Evolutionary conservation across 1,140 invertebrate genomes (phyloP).

Genomic region (Aethina tumida): DNA sequence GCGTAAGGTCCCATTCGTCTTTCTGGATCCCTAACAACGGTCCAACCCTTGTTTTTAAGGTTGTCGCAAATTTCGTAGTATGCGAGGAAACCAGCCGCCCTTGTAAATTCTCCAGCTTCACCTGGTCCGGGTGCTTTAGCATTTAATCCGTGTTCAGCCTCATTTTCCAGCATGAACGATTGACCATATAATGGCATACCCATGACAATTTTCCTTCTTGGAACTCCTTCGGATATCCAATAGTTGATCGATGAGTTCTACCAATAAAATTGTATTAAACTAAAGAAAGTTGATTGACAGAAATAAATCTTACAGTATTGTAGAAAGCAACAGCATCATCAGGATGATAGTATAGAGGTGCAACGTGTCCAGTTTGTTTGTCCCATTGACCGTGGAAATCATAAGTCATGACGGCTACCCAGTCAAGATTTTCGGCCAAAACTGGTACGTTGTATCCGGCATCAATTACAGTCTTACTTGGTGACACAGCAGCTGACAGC

Average conservation of each 20-base stretch:
- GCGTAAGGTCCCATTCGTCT: constrained; percentile 77
- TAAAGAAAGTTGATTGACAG: neutral
- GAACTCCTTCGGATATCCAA: constrained; percentile 76
- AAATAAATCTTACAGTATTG: constrained; percentile 47
- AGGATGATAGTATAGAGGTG: constrained; percentile 69
- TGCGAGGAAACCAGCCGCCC: constrained; percentile 73
- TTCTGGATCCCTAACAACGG: constrained; percentile 62
- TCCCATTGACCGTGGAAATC: constrained; percentile 82
- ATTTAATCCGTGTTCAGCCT: constrained; percentile 56
- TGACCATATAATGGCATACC: constrained; percentile 88
- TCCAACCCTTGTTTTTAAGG: constrained; percentile 67
- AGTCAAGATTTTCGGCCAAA: constrained; percentile 67
- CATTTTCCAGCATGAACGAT: constrained; percentile 57
- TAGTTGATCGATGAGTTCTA: constrained; percentile 80
- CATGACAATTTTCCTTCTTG: constrained; percentile 70
- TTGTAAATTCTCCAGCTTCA: constrained; percentile 68
- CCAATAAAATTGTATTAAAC: constrained; percentile 31
- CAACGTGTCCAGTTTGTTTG: constrained; percentile 73
- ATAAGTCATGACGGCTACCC: constrained; percentile 77
- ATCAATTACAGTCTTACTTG: constrained; percentile 80
- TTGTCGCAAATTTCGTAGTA: constrained; percentile 86
- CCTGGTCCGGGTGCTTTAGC: constrained; percentile 64
- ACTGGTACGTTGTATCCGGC: constrained; percentile 70
- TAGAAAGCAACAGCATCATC: constrained; percentile 65
- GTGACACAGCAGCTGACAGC: constrained; percentile 75